Conservation (phyloP, 2,797 vertebrate genomes). For the Prionace glauca region DNA sequence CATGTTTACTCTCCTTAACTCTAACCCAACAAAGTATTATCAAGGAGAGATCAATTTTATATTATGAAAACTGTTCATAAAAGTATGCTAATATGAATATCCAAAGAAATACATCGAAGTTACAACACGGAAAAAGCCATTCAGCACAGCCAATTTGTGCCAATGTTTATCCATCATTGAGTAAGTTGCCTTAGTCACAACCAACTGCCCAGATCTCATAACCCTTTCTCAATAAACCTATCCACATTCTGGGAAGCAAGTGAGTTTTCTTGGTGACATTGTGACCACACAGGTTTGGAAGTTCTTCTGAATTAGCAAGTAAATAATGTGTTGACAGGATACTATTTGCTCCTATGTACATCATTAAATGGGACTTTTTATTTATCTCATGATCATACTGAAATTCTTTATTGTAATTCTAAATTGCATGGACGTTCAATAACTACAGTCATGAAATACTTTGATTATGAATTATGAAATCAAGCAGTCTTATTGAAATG, state of each 20-base stretch:
- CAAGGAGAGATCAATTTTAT: background rate
- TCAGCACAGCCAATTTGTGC: background rate
- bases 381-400: background rate
- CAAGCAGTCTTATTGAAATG: background rate
- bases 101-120: background rate
- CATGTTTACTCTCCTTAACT: slow-evolving; percentile 6
- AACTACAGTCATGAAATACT: background rate
- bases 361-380: background rate
- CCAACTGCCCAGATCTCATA: background rate
- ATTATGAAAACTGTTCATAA: background rate
- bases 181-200: background rate
- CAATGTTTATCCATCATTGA: background rate
- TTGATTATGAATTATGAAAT: background rate
- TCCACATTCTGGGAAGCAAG: background rate
- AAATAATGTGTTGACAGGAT: background rate
- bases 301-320: background rate
- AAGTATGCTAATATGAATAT: background rate
- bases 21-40: background rate
- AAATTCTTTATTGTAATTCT: slow-evolving; percentile 5
- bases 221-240: background rate
- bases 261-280: background rate
- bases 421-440: background rate
- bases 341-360: background rate
- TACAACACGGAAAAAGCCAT: background rate
- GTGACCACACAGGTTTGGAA: background rate